These are phyloP conservation scores for Dipodomys ordii DNA, from an alignment of 2,113 vertebrate genomes.

Conservation along the genomic window DNA sequence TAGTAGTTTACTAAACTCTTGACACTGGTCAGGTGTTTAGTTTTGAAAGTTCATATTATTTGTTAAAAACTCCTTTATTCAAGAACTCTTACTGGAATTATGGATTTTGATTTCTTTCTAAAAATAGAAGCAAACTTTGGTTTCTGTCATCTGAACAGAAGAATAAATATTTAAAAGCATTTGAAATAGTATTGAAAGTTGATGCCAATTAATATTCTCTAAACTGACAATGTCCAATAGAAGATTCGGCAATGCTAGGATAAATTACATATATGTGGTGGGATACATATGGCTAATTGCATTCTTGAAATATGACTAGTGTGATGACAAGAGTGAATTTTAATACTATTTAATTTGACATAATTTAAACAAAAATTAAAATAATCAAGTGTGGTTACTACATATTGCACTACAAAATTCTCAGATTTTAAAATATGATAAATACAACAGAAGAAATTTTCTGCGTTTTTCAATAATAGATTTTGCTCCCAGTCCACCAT, in stretches of 20 bases:
- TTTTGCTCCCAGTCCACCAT: too few relatives aligned
- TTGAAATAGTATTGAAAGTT: neutral
- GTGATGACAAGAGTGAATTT: neutral
- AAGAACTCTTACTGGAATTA: neutral
- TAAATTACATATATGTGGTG: neutral
- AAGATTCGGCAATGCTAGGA: neutral
- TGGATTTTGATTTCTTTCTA: neutral
- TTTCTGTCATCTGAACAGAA: conserved; percentile 33
- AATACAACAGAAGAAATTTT: neutral
- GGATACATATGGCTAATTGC: neutral
- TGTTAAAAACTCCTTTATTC: neutral
- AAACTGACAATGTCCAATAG: neutral
- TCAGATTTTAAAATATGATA: conserved; percentile 5
- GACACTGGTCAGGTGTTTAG: neutral
- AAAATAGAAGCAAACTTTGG: neutral
- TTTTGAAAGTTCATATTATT: neutral
- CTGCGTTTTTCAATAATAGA: too few relatives aligned
- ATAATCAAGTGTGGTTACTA: neutral
- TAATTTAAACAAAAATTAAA: conserved; percentile 44
- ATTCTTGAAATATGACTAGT: neutral
- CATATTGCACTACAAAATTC: neutral
- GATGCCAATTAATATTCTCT: conserved; percentile 18
- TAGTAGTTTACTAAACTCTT: neutral
- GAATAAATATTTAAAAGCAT: conserved; percentile 8
- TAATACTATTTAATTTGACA: neutral